Conservation (phyloP, 2,888 invertebrate genomes). For the Macaria notata region DNA sequence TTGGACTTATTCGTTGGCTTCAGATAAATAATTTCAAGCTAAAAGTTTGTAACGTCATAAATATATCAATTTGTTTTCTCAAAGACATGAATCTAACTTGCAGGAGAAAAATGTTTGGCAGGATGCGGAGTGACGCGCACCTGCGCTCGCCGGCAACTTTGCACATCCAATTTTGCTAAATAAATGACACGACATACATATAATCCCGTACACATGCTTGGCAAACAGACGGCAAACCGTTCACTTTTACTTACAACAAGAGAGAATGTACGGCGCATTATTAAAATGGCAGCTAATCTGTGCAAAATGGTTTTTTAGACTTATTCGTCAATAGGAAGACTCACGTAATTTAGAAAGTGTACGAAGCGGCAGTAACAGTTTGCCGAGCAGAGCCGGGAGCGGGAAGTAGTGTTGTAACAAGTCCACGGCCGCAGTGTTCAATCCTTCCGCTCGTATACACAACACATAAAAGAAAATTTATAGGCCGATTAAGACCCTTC, state of each 20-base stretch:
- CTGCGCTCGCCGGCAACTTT: constrained; percentile 61
- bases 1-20: not conserved
- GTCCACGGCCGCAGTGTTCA: constrained; percentile 34
- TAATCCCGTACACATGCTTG: no score
- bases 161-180: constrained; percentile 42
- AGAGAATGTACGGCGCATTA: not conserved
- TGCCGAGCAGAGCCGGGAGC: no score
- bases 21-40: constrained; percentile 17
- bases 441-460: constrained; percentile 49
- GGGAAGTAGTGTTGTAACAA: constrained; percentile 23
- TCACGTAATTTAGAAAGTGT: no score
- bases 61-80: constrained; percentile 55
- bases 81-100: constrained; percentile 64
- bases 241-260: constrained; percentile 13
- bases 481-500: constrained; percentile 67
- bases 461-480: constrained; percentile 69
- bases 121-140: constrained; percentile 64
- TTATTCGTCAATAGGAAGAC: no score
- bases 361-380: no score
- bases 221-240: not conserved
- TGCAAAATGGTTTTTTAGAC: no score
- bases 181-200: constrained; percentile 6
- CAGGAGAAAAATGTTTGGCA: constrained; percentile 66
- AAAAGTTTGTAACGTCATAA: constrained; percentile 51
- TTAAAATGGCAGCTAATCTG: no score